phyloP scores from a whole-genome alignment of 2,113 vertebrate species.

The Podiceps cristatus region DNA sequence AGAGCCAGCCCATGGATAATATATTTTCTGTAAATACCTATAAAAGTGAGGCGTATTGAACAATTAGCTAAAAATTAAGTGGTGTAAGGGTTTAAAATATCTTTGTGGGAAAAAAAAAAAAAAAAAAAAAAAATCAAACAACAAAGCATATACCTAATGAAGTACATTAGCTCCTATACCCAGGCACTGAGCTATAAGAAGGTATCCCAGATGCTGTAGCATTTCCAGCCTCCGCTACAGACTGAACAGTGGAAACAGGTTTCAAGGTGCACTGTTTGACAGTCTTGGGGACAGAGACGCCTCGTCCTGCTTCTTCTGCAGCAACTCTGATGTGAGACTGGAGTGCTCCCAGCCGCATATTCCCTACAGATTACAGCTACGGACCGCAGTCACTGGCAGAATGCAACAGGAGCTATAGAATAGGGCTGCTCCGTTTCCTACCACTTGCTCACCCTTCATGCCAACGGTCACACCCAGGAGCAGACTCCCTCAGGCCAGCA shows the following conservation, averaged over 20 bases:
- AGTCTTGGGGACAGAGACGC: neutral
- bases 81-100: neutral
- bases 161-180: neutral
- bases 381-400: neutral
- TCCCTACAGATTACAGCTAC: neutral
- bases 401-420: accelerated
- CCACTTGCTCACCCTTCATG: neutral
- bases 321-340: neutral
- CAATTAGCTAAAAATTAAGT: neutral
- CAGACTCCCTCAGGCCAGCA: neutral
- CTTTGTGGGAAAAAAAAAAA: too few relatives aligned
- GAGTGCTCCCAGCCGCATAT: neutral
- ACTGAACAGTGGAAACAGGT: neutral
- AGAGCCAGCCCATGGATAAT: neutral
- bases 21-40: neutral
- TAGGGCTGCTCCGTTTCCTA: neutral
- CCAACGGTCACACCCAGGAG: neutral
- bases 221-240: neutral
- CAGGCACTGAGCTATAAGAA: neutral
- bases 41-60: neutral
- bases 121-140: too few relatives aligned
- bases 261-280: neutral
- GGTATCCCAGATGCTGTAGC: neutral
- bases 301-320: neutral
- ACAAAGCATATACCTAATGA: neutral